These are phyloP conservation scores for Antigone vipio DNA, from an alignment of 2,113 vertebrate genomes.

Conservation along the genomic window DNA sequence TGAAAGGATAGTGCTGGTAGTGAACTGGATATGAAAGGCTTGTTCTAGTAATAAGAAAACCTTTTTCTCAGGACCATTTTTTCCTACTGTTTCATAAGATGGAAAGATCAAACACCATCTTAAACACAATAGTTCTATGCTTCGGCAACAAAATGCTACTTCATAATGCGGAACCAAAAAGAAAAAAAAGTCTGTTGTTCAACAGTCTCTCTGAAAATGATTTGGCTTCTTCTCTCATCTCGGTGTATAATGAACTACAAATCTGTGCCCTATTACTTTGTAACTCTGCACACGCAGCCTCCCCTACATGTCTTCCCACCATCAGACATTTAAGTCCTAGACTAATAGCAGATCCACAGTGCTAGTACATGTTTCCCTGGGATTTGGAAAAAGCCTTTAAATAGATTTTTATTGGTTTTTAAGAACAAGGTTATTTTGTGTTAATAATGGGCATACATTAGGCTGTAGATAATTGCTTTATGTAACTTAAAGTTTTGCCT, in stretches of 20 bases:
- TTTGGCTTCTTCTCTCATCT: slow-evolving; percentile 33
- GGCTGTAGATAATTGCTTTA: slow-evolving; percentile 81
- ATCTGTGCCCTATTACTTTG: slow-evolving; percentile 38
- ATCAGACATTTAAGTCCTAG: slow-evolving; percentile 27
- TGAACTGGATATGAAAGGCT: slow-evolving; percentile 39
- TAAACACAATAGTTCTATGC: slow-evolving; percentile 53
- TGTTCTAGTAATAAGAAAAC: slow-evolving; percentile 55
- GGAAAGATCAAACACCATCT: slow-evolving; percentile 59
- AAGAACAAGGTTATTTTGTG: slow-evolving; percentile 81
- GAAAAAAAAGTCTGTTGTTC: slow-evolving; percentile 26
- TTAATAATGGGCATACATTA: slow-evolving; percentile 78
- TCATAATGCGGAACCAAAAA: slow-evolving; percentile 37
- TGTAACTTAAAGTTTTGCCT: slow-evolving; percentile 76
- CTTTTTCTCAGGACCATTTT: slow-evolving; percentile 20
- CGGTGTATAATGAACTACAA: slow-evolving; percentile 1
- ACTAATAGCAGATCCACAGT: slow-evolving; percentile 50
- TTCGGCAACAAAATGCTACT: slow-evolving; percentile 22
- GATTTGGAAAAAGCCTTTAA: slow-evolving; percentile 76
- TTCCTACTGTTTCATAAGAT: slow-evolving; percentile 34
- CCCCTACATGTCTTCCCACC: slow-evolving; percentile 33
- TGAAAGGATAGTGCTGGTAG: slow-evolving; percentile 44
- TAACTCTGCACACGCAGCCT: slow-evolving; percentile 15
- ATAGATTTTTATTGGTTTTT: slow-evolving; percentile 78
- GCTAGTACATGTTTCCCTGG: slow-evolving; percentile 52
- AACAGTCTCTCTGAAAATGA: neutral